Evolutionary conservation across 2,113 vertebrate genomes (phyloP).

Genomic region (Acanthisitta chloris): DNA sequence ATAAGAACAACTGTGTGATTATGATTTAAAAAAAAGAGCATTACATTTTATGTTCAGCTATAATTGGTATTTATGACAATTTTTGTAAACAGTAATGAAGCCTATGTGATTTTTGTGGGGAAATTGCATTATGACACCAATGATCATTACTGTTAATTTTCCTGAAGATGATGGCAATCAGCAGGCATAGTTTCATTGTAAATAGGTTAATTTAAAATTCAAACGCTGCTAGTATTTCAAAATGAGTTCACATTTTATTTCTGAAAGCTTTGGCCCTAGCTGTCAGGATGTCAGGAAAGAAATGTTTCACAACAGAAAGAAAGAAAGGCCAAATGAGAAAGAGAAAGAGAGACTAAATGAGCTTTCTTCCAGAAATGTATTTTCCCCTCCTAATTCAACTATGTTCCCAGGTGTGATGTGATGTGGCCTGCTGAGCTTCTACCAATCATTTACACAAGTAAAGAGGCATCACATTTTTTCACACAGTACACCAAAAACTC

Average conservation of each 20-base stretch:
- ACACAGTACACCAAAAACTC: neutral
- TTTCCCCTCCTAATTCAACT: neutral
- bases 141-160: conserved; percentile 85
- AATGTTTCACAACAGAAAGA: conserved; percentile 25
- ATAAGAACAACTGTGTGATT: conserved; percentile 83
- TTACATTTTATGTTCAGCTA: conserved; percentile 82
- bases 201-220: conserved; percentile 87
- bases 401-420: neutral
- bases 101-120: conserved; percentile 80
- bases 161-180: conserved; percentile 84
- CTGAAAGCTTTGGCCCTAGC: conserved; percentile 70
- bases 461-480: neutral
- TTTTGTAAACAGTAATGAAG: conserved; percentile 87
- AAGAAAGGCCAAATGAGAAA: neutral
- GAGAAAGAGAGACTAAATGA: neutral
- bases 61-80: conserved; percentile 87
- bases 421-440: neutral
- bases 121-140: conserved; percentile 85
- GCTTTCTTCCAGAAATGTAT: neutral
- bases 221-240: conserved; percentile 78
- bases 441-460: neutral
- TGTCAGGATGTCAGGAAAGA: conserved; percentile 63
- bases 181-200: conserved; percentile 83
- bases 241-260: conserved; percentile 82
- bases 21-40: conserved; percentile 80